Evolutionary conservation across 2,888 invertebrate genomes (phyloP).

Genomic region (Scaeva pyrastri): DNA sequence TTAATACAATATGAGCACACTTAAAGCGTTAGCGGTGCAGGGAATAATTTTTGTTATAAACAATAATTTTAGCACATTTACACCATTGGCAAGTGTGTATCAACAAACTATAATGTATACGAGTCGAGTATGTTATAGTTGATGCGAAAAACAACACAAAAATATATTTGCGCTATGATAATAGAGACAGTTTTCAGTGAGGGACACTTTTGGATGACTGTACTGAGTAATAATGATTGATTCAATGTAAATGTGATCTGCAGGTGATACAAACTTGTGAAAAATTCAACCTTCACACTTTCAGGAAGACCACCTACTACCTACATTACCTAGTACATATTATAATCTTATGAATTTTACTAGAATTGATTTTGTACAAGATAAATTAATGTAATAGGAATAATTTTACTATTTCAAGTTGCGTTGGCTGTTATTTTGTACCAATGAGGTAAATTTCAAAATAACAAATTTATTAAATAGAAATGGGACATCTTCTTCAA

Average conservation of each 20-base stretch:
- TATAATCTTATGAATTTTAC: too few species aligned
- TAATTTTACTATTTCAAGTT: too few species aligned
- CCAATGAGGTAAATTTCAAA: too few species aligned
- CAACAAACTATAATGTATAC: constrained; percentile 3
- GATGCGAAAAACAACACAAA: constrained; percentile 34
- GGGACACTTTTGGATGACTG: background rate
- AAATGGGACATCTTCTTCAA: too few species aligned
- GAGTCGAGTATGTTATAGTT: background rate
- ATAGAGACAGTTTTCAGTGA: constrained; percentile 14
- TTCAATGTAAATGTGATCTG: constrained; percentile 7
- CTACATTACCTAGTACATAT: too few species aligned
- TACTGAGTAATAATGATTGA: background rate
- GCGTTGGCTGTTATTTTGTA: too few species aligned
- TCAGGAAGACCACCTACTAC: background rate
- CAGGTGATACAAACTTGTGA: background rate
- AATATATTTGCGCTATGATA: constrained; percentile 51
- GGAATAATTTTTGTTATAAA: constrained; percentile 38
- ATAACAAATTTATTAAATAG: too few species aligned
- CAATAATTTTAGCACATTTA: constrained; percentile 65
- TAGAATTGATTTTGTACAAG: too few species aligned
- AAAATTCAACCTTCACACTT: constrained; percentile 3
- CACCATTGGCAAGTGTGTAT: constrained; percentile 41
- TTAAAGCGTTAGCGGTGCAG: constrained; percentile 25
- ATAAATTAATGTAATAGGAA: too few species aligned
- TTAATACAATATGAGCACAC: constrained; percentile 59